Conservation (phyloP, 2,888 invertebrate genomes). For the Gymnoscelis rufifasciata region DNA sequence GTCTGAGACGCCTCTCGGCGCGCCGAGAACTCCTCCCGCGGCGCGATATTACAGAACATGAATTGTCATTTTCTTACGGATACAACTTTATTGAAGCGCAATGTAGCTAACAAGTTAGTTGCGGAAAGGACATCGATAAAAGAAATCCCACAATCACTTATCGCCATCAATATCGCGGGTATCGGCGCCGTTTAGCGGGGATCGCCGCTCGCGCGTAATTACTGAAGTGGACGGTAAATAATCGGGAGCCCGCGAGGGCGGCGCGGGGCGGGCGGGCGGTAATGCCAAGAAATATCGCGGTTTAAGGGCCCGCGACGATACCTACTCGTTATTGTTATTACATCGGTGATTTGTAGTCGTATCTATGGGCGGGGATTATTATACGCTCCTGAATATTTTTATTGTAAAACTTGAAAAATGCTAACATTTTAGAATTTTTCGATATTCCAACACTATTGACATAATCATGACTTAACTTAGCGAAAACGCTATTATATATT, state of each 20-base stretch:
- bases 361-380: too few relatives aligned
- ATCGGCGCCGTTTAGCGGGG: conserved; percentile 3
- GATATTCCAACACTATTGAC: too few relatives aligned
- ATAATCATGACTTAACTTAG: too few relatives aligned
- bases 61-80: background rate
- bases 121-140: conserved; percentile 1
- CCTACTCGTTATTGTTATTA: background rate
- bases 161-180: conserved; percentile 3
- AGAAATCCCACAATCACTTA: conserved; percentile 14
- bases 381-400: too few relatives aligned
- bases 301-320: background rate
- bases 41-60: background rate
- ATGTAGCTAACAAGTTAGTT: background rate
- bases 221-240: conserved; percentile 14
- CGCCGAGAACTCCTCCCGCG: background rate
- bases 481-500: too few relatives aligned
- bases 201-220: conserved; percentile 15
- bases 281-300: conserved; percentile 1
- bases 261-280: background rate
- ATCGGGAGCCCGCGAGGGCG: background rate
- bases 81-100: background rate
- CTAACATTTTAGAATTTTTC: too few relatives aligned
- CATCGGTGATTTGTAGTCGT: background rate
- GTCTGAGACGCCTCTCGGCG: background rate
- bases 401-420: too few relatives aligned